phyloP scores from a whole-genome alignment of 2,797 vertebrate species.

The Protosalanx chinensis region DNA sequence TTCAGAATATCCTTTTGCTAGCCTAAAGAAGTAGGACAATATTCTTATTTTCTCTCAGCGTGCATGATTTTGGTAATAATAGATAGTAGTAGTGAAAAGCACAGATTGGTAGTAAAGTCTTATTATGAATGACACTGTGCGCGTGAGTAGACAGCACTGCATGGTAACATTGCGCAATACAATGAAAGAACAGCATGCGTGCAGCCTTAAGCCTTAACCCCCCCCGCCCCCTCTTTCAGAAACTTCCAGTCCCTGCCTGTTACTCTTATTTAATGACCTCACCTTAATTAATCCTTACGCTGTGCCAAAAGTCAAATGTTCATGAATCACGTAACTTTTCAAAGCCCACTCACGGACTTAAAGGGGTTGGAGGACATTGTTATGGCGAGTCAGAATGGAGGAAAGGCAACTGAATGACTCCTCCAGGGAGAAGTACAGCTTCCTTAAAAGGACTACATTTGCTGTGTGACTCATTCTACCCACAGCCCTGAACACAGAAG shows the following conservation, averaged over 20 bases:
- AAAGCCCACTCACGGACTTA: constrained; percentile 21
- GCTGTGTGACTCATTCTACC: constrained; percentile 80
- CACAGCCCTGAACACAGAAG: constrained; percentile 68
- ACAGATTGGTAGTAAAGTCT: constrained; percentile 23
- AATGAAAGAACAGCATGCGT: constrained; percentile 23
- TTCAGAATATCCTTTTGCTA: constrained; percentile 31
- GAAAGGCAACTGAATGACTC: constrained; percentile 65
- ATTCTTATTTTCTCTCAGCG: neutral
- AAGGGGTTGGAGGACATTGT: constrained; percentile 53
- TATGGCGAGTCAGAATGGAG: constrained; percentile 65
- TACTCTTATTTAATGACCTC: neutral
- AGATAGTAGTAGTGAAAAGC: neutral
- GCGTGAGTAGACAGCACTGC: constrained; percentile 51
- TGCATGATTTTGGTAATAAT: neutral
- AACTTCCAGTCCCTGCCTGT: constrained; percentile 9
- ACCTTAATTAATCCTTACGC: constrained; percentile 1
- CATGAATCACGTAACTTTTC: constrained; percentile 21
- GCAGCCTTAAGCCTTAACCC: constrained; percentile 38
- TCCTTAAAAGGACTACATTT: constrained; percentile 89
- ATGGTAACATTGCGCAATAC: constrained; percentile 46
- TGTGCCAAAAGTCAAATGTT: constrained; percentile 16
- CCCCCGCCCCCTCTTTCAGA: constrained; percentile 15
- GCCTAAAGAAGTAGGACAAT: constrained; percentile 7
- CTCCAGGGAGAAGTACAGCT: constrained; percentile 71
- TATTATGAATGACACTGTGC: constrained; percentile 45